Conservation (phyloP, 1,140 invertebrate genomes). For the Drosophila pachea region DNA sequence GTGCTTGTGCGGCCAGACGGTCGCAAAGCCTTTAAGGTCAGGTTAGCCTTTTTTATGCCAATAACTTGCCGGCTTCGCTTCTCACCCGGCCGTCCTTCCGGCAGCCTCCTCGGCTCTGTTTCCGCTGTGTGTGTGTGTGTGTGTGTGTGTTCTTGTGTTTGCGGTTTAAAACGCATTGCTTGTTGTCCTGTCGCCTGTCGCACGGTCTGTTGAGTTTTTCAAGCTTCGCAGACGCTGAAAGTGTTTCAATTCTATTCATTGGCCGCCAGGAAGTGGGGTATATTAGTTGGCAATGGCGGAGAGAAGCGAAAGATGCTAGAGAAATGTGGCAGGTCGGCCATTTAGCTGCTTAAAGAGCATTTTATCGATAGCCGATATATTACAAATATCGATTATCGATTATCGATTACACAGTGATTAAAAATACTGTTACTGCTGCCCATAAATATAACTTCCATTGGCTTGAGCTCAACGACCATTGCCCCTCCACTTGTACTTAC, state of each 20-base stretch:
- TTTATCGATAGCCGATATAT: too few relatives aligned
- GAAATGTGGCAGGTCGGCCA: too few relatives aligned
- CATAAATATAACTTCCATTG: background rate
- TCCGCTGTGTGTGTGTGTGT: background rate
- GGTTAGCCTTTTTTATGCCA: conserved; percentile 48
- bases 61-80: conserved; percentile 3
- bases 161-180: conserved; percentile 58
- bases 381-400: too few relatives aligned
- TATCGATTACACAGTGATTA: background rate
- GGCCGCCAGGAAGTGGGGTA: background rate
- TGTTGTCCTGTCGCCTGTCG: conserved; percentile 63
- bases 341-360: too few relatives aligned
- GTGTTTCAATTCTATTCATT: conserved; percentile 12
- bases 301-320: background rate
- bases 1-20: conserved; percentile 21
- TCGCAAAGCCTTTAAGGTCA: conserved; percentile 55
- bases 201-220: conserved; percentile 57
- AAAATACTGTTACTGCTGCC: too few relatives aligned
- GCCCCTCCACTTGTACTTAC: background rate
- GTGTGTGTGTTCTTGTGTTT: background rate
- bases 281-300: background rate
- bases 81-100: background rate
- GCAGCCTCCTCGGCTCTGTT: conserved; percentile 7
- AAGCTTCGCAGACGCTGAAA: conserved; percentile 27
- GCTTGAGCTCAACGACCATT: too few relatives aligned